Evolutionary conservation across 2,113 vertebrate genomes (phyloP).

Genomic region (Sceloporus undulatus): DNA sequence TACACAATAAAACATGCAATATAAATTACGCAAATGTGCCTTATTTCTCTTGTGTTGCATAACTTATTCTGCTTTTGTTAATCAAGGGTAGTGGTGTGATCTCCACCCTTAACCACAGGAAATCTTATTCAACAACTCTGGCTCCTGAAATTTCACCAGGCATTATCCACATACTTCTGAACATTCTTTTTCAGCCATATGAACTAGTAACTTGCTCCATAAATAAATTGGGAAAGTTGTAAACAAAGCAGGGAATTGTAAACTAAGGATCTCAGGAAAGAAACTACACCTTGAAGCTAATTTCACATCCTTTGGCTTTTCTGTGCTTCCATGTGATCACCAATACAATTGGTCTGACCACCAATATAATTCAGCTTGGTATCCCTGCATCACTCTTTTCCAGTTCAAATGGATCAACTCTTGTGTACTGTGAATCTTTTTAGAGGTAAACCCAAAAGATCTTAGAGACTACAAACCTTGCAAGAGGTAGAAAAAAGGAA

Average conservation of each 20-base stretch:
- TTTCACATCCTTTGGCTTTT: not conserved
- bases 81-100: slow-evolving; percentile 1
- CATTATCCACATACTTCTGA: not conserved
- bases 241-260: not conserved
- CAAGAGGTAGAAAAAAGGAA: too few relatives aligned
- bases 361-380: not conserved
- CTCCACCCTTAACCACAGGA: slow-evolving; percentile 40
- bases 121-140: slow-evolving; percentile 35
- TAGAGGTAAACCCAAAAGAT: too few relatives aligned
- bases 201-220: not conserved
- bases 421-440: too few relatives aligned
- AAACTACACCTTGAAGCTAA: too few relatives aligned
- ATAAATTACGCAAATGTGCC: not conserved
- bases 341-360: too few relatives aligned
- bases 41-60: slow-evolving; percentile 9
- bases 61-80: slow-evolving; percentile 26
- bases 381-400: not conserved
- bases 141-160: slow-evolving; percentile 25
- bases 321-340: not conserved
- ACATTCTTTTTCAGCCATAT: not conserved
- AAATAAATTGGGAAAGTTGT: too few relatives aligned
- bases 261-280: not conserved
- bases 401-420: too few relatives aligned
- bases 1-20: not conserved
- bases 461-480: too few relatives aligned